phyloP scores from a whole-genome alignment of 2,113 vertebrate genomes.

The Sardina pilchardus region DNA sequence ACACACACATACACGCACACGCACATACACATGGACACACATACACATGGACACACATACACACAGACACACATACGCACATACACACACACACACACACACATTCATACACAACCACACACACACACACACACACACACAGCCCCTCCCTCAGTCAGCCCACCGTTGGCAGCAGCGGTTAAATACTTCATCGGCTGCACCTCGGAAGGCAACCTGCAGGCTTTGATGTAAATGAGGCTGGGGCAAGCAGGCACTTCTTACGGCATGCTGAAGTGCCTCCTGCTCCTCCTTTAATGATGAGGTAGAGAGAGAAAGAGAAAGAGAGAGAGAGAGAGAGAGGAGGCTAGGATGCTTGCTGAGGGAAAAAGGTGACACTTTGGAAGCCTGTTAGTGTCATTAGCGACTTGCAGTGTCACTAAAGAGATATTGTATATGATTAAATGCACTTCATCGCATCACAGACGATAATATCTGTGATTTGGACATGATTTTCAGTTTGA shows the following conservation, averaged over 20 bases:
- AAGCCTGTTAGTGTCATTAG: conserved; percentile 11
- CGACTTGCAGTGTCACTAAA: not conserved
- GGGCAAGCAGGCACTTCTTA: not conserved
- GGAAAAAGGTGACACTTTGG: not conserved
- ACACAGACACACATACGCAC: not conserved
- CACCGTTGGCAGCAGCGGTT: not conserved
- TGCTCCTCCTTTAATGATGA: not conserved
- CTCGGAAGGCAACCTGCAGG: conserved; percentile 12
- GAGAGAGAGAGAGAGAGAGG: conserved; percentile 12
- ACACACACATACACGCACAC: too few species aligned
- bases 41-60: not conserved
- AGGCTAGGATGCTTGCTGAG: not conserved
- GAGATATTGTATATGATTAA: not conserved
- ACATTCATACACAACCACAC: too few species aligned
- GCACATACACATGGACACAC: too few species aligned
- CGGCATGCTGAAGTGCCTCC: conserved; percentile 10
- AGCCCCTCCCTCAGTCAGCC: not conserved
- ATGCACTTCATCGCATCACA: not conserved
- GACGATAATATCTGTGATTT: too few species aligned
- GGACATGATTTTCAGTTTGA: not conserved
- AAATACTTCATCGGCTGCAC: conserved; percentile 6
- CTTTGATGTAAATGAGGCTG: conserved; percentile 13
- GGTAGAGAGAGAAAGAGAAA: not conserved
- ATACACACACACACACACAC: not conserved
- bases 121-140: not conserved